Base-by-base conservation (phyloP, 2,113 vertebrate genomes). In the Embiotoca jacksoni region DNA sequence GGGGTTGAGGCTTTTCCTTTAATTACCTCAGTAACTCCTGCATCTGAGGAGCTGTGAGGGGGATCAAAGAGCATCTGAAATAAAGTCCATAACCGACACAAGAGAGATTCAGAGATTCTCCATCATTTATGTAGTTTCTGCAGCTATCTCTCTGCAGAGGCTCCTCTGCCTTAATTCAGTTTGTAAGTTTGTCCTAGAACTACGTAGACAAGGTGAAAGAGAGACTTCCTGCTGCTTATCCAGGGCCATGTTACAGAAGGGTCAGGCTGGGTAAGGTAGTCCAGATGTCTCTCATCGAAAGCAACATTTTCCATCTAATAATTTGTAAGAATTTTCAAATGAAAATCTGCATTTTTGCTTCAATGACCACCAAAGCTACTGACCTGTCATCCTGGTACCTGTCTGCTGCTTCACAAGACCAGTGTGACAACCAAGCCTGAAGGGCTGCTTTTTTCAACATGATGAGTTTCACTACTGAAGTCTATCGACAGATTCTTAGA, bases 41-140 rank as follows among this genome's bases (percentile, higher is more conserved):
- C n/a, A 35, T 81, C 61, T 58, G 55, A 80, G 49, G 65, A 86
- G 74, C 74, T 41, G 70, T 32, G 60, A 72, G 50, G 57, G 66
- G 46, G 66, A 88, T 88, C 78, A 91, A 91, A 88, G 80, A 84
- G 83, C 80, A 86, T 87, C 64, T 75, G 23, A 44, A 77, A 87
- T 84, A 63, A 86, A 71, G 41, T 56, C 39, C 59, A 62, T 31
- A 81, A 69, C 49, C 11, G 1, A 54, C 41, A 57, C 44, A 66
- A 66, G 57, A 15, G 2, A 46, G 72, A 23, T 23, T 23, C 3
- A 8, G 32, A 62, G 15, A n/a, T 60, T 75, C 44, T 68, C 33
- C n/a, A 70, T 75, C 53, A 53, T 52, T 73, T 53, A 52, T 65
- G 33, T 82, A 13, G 55, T 73, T 69, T 75, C 53, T 57, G 23